These are phyloP conservation scores for Tryphoninae sp. DNA, from an alignment of 2,888 invertebrate species.

Conservation along the genomic window DNA sequence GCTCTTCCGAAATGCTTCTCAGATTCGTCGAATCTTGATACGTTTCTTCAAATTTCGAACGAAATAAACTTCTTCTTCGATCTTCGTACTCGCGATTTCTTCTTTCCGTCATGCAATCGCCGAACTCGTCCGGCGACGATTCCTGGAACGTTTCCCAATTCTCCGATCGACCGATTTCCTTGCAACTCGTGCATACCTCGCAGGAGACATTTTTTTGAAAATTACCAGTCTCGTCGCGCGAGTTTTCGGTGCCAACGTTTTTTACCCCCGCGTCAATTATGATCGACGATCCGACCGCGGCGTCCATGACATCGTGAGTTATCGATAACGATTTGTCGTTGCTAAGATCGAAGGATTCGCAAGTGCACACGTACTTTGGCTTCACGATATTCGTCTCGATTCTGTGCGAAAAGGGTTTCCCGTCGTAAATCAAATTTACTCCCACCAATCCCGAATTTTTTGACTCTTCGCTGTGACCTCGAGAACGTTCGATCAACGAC, in stretches of 20 bases:
- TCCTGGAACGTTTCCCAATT: background rate
- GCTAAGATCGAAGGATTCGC: conserved; percentile 45
- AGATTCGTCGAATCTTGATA: conserved; percentile 9
- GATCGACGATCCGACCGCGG: conserved; percentile 61
- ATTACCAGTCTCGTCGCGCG: background rate
- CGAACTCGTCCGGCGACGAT: conserved; percentile 17
- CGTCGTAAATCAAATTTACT: conserved; percentile 63
- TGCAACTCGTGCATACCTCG: conserved; percentile 39
- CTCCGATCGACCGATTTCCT: background rate
- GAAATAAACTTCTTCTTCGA: conserved; percentile 6
- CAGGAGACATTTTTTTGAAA: conserved; percentile 30
- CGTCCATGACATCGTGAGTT: conserved; percentile 54
- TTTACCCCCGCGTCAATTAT: conserved; percentile 35
- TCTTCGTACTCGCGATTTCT: background rate
- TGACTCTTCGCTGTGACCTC: conserved; percentile 4
- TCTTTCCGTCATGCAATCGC: background rate
- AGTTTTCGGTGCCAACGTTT: conserved; percentile 7
- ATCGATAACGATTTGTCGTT: conserved; percentile 61
- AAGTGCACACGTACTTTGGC: conserved; percentile 47
- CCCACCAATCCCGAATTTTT: conserved; percentile 32
- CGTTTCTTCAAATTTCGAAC: conserved; percentile 4
- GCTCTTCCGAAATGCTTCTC: background rate
- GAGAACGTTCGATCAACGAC: conserved; percentile 1
- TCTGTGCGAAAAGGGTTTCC: conserved; percentile 41
- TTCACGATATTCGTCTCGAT: conserved; percentile 17